These are phyloP conservation scores for Acrocephalus scirpaceus DNA, from an alignment of 2,797 vertebrate genomes.

Conservation along the genomic window DNA sequence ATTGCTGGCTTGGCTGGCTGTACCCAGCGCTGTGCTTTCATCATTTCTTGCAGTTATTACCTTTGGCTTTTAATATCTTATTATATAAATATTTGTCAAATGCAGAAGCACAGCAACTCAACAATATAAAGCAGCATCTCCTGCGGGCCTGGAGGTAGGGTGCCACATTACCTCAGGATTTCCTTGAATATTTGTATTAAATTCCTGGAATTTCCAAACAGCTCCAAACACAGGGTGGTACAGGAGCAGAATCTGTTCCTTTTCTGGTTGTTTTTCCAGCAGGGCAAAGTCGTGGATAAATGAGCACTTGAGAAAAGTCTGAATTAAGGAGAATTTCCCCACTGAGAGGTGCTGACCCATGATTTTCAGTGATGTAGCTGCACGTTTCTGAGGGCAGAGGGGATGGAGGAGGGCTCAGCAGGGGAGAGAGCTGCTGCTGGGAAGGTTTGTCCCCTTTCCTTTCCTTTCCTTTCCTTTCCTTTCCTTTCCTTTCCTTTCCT, in stretches of 20 bases:
- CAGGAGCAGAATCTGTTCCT: not conserved
- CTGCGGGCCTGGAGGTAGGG: not conserved
- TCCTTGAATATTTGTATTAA: not conserved
- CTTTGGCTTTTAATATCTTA: not conserved
- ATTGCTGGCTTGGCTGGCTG: not conserved
- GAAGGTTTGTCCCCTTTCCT: not conserved
- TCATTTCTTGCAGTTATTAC: not conserved
- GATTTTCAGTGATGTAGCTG: not conserved
- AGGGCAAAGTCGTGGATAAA: not conserved
- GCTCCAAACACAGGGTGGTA: not conserved
- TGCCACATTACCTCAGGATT: not conserved
- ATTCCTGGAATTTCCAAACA: not conserved
- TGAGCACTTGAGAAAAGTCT: not conserved
- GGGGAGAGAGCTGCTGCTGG: not conserved
- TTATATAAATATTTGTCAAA: conserved; percentile 13
- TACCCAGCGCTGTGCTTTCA: not conserved
- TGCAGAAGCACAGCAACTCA: not conserved
- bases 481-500: not conserved
- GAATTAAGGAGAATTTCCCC: not conserved
- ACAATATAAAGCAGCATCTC: not conserved
- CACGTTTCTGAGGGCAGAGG: not conserved
- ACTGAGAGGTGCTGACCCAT: not conserved
- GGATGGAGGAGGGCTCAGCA: not conserved
- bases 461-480: not conserved
- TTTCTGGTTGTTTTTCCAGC: not conserved